Evolutionary conservation across 1,140 invertebrate species (phyloP).

Genomic region (Philaenus spumarius): DNA sequence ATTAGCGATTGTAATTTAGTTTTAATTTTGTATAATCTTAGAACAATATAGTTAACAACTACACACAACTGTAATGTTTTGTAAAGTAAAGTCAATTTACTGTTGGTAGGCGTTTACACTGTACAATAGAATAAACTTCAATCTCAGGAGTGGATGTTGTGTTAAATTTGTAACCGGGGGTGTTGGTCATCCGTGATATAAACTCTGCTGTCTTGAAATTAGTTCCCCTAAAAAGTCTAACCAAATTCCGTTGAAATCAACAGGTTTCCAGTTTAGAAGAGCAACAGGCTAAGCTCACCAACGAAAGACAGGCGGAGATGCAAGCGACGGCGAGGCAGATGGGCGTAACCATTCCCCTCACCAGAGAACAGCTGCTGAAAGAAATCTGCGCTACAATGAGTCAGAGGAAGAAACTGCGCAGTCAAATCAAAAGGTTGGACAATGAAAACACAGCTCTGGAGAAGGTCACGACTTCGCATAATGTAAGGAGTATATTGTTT

Average conservation of each 20-base stretch:
- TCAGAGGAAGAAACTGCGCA: slow-evolving; percentile 72
- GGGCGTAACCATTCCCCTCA: slow-evolving; percentile 17
- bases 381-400: slow-evolving; percentile 77
- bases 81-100: too few relatives aligned
- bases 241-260: neutral
- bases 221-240: neutral
- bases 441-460: slow-evolving; percentile 67
- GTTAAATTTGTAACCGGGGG: too few relatives aligned
- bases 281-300: slow-evolving; percentile 20
- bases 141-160: too few relatives aligned
- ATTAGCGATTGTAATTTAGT: too few relatives aligned
- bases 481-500: too few relatives aligned
- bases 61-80: too few relatives aligned
- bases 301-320: slow-evolving; percentile 24
- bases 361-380: slow-evolving; percentile 69
- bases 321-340: slow-evolving; percentile 18
- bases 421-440: slow-evolving; percentile 60
- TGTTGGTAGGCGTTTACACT: too few relatives aligned
- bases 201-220: too few relatives aligned
- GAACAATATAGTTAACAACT: too few relatives aligned
- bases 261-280: slow-evolving; percentile 29
- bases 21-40: too few relatives aligned
- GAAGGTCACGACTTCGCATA: slow-evolving; percentile 42
- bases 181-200: too few relatives aligned
- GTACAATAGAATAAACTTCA: too few relatives aligned